Evolutionary conservation across 2,888 invertebrate species (phyloP).

Genomic region (Coleophora deauratella): DNA sequence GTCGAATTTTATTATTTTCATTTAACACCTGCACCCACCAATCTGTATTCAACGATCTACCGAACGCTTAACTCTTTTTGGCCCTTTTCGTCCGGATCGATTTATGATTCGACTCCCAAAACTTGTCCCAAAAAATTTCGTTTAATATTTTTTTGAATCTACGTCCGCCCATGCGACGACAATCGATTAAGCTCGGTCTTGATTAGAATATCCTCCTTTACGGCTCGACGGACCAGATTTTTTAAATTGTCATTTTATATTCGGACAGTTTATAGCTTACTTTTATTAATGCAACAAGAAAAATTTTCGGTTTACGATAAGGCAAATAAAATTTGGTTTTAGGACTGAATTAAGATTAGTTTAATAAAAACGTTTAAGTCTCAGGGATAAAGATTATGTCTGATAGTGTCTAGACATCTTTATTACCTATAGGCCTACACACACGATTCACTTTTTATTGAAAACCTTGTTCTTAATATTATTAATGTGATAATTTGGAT

Average conservation of each 20-base stretch:
- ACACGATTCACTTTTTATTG: no score
- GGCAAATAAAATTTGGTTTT: no score
- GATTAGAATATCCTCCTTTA: constrained; percentile 34
- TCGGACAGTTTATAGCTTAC: no score
- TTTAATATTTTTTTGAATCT: constrained; percentile 37
- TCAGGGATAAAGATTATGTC: no score
- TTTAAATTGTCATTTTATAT: not conserved
- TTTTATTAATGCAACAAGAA: no score
- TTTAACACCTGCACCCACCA: constrained; percentile 72
- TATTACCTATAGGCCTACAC: no score
- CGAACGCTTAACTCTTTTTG: constrained; percentile 73
- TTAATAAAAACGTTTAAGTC: no score
- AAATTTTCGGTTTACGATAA: no score
- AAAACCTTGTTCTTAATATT: no score
- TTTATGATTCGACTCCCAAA: constrained; percentile 46
- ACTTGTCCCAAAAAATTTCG: constrained; percentile 63
- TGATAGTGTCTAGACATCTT: no score
- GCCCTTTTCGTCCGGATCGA: constrained; percentile 50
- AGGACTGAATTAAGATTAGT: no score
- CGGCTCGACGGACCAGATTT: constrained; percentile 2
- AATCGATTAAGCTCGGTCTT: constrained; percentile 59
- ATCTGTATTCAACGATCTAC: constrained; percentile 71
- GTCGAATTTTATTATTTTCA: constrained; percentile 71
- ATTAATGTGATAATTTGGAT: no score
- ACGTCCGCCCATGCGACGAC: constrained; percentile 48